These are phyloP conservation scores for Dasyurus viverrinus DNA, from an alignment of 2,113 vertebrate genomes.

Conservation along the genomic window DNA sequence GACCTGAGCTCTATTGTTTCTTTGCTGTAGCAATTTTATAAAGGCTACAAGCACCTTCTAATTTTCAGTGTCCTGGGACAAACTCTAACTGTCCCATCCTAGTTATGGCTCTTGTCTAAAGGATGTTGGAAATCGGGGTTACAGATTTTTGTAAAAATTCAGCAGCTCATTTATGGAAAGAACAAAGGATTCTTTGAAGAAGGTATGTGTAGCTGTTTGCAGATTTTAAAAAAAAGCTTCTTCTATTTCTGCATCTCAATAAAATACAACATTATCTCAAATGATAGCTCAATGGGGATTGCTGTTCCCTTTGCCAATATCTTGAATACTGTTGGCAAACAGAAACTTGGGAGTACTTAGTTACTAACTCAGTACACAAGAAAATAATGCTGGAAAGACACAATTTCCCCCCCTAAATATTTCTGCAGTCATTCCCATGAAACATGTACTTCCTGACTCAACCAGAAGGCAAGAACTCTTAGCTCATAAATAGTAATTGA, in stretches of 20 bases:
- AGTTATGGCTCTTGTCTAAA: background rate
- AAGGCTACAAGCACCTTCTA: background rate
- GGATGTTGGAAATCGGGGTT: background rate
- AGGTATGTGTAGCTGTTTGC: background rate
- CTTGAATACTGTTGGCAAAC: background rate
- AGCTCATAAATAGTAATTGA: background rate
- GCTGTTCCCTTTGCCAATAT: slow-evolving; percentile 1
- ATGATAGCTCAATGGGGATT: background rate
- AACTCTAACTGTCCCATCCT: background rate
- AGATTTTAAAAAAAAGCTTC: background rate
- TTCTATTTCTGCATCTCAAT: background rate
- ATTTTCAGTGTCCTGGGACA: background rate
- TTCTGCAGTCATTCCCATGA: background rate
- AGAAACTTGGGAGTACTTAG: background rate
- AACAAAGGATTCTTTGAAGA: background rate
- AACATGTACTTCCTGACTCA: background rate
- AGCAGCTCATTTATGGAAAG: background rate
- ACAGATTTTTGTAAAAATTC: background rate
- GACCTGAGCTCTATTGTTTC: background rate
- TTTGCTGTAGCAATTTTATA: background rate
- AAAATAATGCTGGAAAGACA: background rate
- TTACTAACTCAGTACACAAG: background rate
- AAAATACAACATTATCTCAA: background rate
- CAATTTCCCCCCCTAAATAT: background rate
- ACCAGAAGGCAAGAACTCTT: background rate